phyloP scores from a whole-genome alignment of 2,113 vertebrate genomes.

The Aplodontia rufa region DNA sequence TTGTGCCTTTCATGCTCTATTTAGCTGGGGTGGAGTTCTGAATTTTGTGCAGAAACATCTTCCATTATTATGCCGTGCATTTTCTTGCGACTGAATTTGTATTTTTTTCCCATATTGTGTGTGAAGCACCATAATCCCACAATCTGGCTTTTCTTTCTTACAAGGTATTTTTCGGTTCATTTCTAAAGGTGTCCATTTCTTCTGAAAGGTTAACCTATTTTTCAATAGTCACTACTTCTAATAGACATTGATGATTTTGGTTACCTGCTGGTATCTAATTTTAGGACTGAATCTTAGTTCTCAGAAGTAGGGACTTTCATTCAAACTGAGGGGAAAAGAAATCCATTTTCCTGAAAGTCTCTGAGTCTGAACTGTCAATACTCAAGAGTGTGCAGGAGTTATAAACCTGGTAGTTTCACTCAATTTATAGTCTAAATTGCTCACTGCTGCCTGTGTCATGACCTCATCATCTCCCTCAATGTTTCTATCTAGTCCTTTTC shows the following conservation, averaged over 20 bases:
- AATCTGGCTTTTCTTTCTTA: neutral
- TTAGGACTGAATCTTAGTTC: neutral
- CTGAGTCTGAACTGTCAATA: slow-evolving; percentile 56
- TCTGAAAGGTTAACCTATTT: slow-evolving; percentile 38
- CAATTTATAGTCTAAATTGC: slow-evolving; percentile 63
- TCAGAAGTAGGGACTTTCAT: slow-evolving; percentile 43
- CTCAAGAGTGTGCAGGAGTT: slow-evolving; percentile 26
- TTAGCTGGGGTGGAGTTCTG: neutral
- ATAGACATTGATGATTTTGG: slow-evolving; percentile 44
- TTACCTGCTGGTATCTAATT: slow-evolving; percentile 24
- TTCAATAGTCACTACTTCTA: neutral
- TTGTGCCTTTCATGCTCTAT: neutral
- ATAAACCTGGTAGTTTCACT: slow-evolving; percentile 61
- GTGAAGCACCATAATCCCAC: neutral
- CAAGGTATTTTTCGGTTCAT: neutral
- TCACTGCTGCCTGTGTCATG: slow-evolving; percentile 61
- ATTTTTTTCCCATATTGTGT: neutral
- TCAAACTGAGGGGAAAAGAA: slow-evolving; percentile 50
- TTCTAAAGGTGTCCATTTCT: slow-evolving; percentile 11
- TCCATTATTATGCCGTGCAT: neutral
- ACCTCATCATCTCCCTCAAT: slow-evolving; percentile 70
- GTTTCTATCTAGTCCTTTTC: slow-evolving; percentile 68
- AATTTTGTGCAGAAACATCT: neutral
- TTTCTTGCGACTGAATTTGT: neutral
- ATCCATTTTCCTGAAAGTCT: slow-evolving; percentile 55